Evolutionary conservation across 2,113 vertebrate species (phyloP), one percentile per base, ranked within the genome.

Genomic region (Nycticorax nycticorax): DNA sequence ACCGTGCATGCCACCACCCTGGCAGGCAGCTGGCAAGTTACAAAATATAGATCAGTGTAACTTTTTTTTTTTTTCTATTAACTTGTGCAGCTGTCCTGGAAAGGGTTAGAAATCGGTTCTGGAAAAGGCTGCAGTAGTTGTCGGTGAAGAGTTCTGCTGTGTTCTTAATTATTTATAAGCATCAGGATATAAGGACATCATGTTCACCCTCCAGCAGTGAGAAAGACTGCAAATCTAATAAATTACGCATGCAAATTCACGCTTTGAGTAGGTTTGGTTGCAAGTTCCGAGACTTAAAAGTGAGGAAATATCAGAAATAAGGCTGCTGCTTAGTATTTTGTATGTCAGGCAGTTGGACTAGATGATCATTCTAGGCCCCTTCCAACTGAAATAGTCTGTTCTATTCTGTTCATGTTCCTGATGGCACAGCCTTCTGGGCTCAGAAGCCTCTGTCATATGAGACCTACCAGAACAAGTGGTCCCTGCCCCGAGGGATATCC

Each of bases 1-100:
- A 55, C 47, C 43, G 17, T 0, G 0, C 10, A 7, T 0, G 6
- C 35, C 12, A 41, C 48, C 43, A 50, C 50, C 30, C 22, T 41
- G 37, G 35, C 41, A 88, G 47, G 32, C 71, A 73, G 45, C 47
- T 71, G 69, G 41, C 24, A 85, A 68, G 32, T 45, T 57, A 45
- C 19, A 28, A 84, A 74, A 67, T 48, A 62, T 4, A 6, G 37
- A 30, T 86, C 53, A 69, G 13, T 5, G 6, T 33, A 2, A 6
- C 13, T 22, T 22, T n/a, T 17, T 57, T 72, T 21, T 3, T 57
- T 68, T 20, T 3, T 6, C 3, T 24, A n/a, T 55, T 77, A 48
- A 60, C 63, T 57, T 87, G 32, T 69, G 21, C 28, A 62, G 15
- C 72, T 95, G 37, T 90, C 53, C 66, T 82, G 53, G 60, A 79